Evolutionary conservation across 2,113 vertebrate genomes (phyloP).

Genomic region (Tachysurus vachellii): DNA sequence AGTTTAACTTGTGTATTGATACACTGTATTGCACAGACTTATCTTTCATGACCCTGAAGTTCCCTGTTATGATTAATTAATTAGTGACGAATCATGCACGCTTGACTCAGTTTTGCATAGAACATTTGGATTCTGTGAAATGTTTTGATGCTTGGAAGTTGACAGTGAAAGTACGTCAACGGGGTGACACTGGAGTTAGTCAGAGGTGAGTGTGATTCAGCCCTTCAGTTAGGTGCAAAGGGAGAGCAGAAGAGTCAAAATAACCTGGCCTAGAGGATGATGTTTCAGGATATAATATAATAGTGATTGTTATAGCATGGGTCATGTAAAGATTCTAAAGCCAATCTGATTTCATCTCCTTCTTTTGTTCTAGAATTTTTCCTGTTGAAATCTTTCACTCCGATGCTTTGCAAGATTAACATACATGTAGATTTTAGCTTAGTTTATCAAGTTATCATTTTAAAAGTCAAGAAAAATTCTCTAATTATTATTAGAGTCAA

Average conservation of each 20-base stretch:
- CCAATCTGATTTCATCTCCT: not conserved
- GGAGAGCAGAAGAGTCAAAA: conserved; percentile 14
- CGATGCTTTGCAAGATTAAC: not conserved
- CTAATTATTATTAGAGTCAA: not conserved
- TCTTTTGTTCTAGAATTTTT: not conserved
- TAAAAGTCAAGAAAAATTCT: not conserved
- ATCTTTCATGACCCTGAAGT: not conserved
- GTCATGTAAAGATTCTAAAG: not conserved
- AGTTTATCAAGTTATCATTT: not conserved
- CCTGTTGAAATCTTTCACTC: not conserved
- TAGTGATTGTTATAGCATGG: not conserved
- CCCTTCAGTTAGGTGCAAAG: conserved; percentile 21
- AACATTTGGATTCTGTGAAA: conserved; percentile 42
- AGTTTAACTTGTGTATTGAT: not conserved
- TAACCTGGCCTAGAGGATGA: not conserved
- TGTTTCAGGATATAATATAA: not conserved
- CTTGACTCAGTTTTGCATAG: conserved; percentile 25
- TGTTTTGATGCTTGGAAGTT: conserved; percentile 13
- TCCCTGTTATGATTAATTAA: conserved; percentile 22
- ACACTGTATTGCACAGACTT: not conserved
- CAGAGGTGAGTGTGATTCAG: conserved; percentile 31
- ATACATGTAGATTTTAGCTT: not conserved
- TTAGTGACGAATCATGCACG: conserved; percentile 5
- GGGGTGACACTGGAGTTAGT: conserved; percentile 30
- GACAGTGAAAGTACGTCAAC: conserved; percentile 28